Base-by-base conservation (phyloP, 2,888 invertebrate genomes). In the Cantharis lateralis region DNA sequence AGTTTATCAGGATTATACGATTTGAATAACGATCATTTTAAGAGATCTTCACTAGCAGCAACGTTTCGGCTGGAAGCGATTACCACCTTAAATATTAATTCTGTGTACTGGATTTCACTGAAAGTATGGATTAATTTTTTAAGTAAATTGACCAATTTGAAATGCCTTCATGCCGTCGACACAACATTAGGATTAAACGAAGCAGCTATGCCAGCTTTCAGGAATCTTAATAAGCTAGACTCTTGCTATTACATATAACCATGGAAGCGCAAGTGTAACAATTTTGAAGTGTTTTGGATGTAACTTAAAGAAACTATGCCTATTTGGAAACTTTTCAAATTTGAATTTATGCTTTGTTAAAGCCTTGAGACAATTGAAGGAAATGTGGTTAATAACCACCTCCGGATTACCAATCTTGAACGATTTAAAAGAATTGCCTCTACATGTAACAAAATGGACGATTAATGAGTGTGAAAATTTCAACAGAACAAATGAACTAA, bases 1-100 rank as follows among this genome's bases (percentile, higher is more conserved):
- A 32, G 13, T 13, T 32, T 32, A 32, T 32, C 32, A 1, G 32
- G 13, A 32, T 32, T 32, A 32, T 32, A 32, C 13, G 13, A 32
- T 32, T 32, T 32, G 32, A 32, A 32, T 10, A 13, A 32, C 4
- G 13, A 13, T 4, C 13, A 32, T 4, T 32, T 32, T 2, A 32
- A 32, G 4, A 13, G 32, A 13, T 0, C 13, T 4, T 3, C 3
- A 13, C 3, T 32, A 1, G 13, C 13, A 1, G 13, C 32, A 3
- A 32, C 32, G 13, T 32, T 32, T 32, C 13, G 32, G 13, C 11
- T 13, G 26, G 70, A 76, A 64, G 10, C 68, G 13, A 74, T 77
- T 20, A 77, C 77, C 11, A 68, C 74, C 2, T 32, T 77, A 13
- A 77, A 77, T 15, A 74, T 77, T 28, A 77, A 70, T 62, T 73